Conservation (phyloP, 2,888 invertebrate species). For the Pyrochroa serraticornis region DNA sequence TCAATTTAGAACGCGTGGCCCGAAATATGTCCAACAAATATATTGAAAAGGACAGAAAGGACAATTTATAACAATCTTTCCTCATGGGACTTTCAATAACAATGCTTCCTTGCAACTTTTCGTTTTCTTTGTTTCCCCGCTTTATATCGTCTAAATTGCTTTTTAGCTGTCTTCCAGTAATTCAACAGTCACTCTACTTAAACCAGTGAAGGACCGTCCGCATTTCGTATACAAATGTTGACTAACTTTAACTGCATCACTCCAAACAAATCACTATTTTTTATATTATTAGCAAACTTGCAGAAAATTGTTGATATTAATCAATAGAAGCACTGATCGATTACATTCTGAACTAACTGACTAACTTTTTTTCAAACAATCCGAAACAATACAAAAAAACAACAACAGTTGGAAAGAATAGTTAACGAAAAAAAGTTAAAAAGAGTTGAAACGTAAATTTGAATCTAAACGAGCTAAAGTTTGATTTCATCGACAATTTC, state of each 20-base stretch:
- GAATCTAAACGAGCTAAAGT: conserved; percentile 12
- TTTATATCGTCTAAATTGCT: conserved; percentile 46
- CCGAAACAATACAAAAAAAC: conserved; percentile 1
- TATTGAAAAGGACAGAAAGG: conserved; percentile 48
- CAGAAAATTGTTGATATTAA: too few relatives aligned
- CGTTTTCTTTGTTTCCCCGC: conserved; percentile 43
- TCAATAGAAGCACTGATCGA: too few relatives aligned
- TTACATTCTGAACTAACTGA: too few relatives aligned
- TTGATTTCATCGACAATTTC: conserved; percentile 15
- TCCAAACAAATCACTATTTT: too few relatives aligned
- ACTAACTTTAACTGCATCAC: too few relatives aligned
- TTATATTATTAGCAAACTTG: too few relatives aligned
- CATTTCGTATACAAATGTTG: background rate
- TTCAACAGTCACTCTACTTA: conserved; percentile 42
- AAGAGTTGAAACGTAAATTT: conserved; percentile 19
- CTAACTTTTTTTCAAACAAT: too few relatives aligned
- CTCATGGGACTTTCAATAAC: conserved; percentile 48
- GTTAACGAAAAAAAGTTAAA: conserved; percentile 15
- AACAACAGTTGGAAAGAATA: conserved; percentile 10
- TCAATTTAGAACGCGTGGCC: conserved; percentile 46
- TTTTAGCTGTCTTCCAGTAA: conserved; percentile 46
- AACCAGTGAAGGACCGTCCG: conserved; percentile 24
- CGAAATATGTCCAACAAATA: conserved; percentile 46
- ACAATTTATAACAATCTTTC: conserved; percentile 49
- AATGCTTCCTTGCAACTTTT: conserved; percentile 47